A percentile compares a stretch with the other conserved stretches of the same genome.
Conservation (phyloP, 2,113 vertebrate genomes). For the Erythrocercus mccallii region DNA sequence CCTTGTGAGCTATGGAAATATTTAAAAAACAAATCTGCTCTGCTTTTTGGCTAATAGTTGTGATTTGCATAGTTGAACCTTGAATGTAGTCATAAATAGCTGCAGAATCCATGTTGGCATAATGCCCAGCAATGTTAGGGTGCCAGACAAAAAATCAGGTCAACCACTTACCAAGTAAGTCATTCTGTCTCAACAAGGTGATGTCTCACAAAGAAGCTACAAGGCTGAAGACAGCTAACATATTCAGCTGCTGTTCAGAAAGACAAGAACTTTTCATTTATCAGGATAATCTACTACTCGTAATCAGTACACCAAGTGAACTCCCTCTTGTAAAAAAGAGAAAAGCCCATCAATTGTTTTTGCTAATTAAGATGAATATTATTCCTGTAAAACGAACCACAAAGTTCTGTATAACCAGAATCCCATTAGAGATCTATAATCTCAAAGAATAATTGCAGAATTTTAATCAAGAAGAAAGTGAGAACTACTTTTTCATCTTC, state of each 20-base stretch:
- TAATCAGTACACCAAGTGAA: constrained; percentile 73
- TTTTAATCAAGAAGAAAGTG: constrained; percentile 85
- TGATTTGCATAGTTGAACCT: constrained; percentile 65
- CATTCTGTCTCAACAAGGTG: constrained; percentile 59
- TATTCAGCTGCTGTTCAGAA: constrained; percentile 67
- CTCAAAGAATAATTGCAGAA: constrained; percentile 82
- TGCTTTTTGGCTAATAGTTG: constrained; percentile 57
- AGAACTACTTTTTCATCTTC: constrained; percentile 66
- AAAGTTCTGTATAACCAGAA: constrained; percentile 80
- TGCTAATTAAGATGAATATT: constrained; percentile 88
- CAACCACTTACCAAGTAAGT: constrained; percentile 45
- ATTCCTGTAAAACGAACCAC: constrained; percentile 81
- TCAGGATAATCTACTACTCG: constrained; percentile 73
- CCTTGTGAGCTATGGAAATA: constrained; percentile 45
- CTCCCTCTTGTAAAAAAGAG: constrained; percentile 70
- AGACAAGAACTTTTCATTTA: constrained; percentile 76
- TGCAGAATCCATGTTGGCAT: constrained; percentile 51
- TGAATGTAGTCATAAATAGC: constrained; percentile 61
- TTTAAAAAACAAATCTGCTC: constrained; percentile 49
- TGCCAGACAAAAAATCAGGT: constrained; percentile 60
- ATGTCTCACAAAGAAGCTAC: constrained; percentile 59
- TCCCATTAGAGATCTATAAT: constrained; percentile 86
- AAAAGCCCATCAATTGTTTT: constrained; percentile 82
- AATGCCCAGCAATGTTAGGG: constrained; percentile 57
- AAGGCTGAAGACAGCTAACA: constrained; percentile 51